These are phyloP conservation scores for Lepus europaeus DNA, from an alignment of 2,113 vertebrate species.

Conservation along the genomic window DNA sequence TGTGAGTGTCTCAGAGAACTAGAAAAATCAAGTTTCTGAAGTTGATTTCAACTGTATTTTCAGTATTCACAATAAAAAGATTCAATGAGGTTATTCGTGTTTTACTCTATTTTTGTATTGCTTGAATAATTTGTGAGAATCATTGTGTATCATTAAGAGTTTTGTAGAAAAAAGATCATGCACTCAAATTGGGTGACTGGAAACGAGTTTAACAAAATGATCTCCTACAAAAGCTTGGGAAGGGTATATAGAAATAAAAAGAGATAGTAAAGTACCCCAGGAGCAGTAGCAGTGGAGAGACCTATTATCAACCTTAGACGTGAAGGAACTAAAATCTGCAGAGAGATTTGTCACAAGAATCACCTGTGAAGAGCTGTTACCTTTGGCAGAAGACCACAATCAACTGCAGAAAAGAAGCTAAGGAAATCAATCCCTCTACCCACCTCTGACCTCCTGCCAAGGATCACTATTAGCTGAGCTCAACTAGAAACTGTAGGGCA, in stretches of 20 bases:
- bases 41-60: conserved; percentile 41
- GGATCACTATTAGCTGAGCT: not conserved
- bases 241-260: not conserved
- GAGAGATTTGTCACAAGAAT: conserved; percentile 14
- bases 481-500: conserved; percentile 30
- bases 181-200: conserved; percentile 30
- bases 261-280: not conserved
- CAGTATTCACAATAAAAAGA: conserved; percentile 36
- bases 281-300: not conserved
- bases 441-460: conserved; percentile 48
- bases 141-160: not conserved
- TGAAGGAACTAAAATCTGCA: conserved; percentile 40
- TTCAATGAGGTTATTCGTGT: not conserved
- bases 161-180: conserved; percentile 39
- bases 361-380: conserved; percentile 14
- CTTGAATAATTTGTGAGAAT: conserved; percentile 56
- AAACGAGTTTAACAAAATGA: conserved; percentile 47
- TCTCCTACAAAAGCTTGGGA: not conserved
- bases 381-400: conserved; percentile 42
- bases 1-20: not conserved
- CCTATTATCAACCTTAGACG: not conserved
- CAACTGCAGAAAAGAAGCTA: not conserved
- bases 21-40: not conserved
- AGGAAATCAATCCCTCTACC: not conserved
- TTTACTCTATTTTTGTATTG: conserved; percentile 34